Evolutionary conservation across 2,888 invertebrate genomes (phyloP), one percentile per base, ranked within the genome.

Genomic region (Xylota segnis): DNA sequence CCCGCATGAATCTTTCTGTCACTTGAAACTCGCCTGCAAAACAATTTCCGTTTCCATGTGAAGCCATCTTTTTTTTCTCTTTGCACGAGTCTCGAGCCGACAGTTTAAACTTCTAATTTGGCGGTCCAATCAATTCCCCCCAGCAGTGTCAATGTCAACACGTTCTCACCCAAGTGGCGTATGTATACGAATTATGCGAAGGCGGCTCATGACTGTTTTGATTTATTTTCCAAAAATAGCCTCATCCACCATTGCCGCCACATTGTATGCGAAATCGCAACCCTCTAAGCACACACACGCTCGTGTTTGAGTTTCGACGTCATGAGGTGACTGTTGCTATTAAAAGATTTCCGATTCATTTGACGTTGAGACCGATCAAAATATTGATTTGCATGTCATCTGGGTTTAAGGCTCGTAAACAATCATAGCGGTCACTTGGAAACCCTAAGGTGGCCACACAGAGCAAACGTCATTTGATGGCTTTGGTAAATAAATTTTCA

Each of bases 71-170:
- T 50, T n/a, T n/a, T n/a, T n/a, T n/a, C n/a, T n/a, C n/a, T n/a
- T 23, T 14, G 50, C 65, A 66, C 54, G 27, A 29, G 54, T 54
- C 16, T 40, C 54, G 54, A 5, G 54, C 12, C 12, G 14, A n/a
- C 12, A n/a, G 40, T 9, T 10, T 27, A 29, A 32, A 61, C 7
- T 63, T 45, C 4, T 12, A 68, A 43, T 68, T 68, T 54, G 52
- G 54, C 27, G 54, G 68, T 40, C 54, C 27, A 54, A 52, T 68
- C 37, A 54, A 68, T 68, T 12, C n/a, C 9, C 27, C 14, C 54
- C 54, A n/a, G n/a, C 29, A 54, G 47, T 47, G 58, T 47, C 71
- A 71, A 50, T 71, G 59, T 16, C 71, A 16, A 6, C 34, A 47
- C 10, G 34, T 40, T 68, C 52, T 7, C 68, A 27, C 27, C 37